phyloP scores from a whole-genome alignment of 2,113 vertebrate species.

The Colius striatus region DNA sequence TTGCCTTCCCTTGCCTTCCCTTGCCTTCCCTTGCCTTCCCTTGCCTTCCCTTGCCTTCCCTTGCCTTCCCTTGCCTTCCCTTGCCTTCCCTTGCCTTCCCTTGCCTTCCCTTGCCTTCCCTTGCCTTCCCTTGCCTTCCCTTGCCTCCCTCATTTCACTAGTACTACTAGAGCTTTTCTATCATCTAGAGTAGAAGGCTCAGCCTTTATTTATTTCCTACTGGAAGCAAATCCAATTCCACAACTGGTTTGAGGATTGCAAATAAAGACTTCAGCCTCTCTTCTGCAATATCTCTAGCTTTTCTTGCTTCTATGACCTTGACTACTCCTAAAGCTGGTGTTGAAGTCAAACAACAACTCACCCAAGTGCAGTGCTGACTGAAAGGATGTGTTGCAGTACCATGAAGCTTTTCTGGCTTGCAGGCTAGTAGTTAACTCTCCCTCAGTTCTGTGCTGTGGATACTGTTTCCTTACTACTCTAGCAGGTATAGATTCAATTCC shows the following conservation, averaged over 20 bases:
- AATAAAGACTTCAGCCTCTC: not conserved
- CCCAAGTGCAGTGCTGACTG: too few species aligned
- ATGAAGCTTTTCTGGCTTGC: not conserved
- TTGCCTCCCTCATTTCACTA: not conserved
- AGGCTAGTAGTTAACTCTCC: not conserved
- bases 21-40: too few species aligned
- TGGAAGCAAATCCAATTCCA: not conserved
- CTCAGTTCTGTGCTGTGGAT: not conserved
- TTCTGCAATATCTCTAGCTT: not conserved
- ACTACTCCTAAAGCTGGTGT: not conserved
- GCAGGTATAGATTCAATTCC: not conserved
- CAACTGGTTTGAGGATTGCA: not conserved
- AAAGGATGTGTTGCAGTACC: not conserved
- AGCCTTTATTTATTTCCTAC: not conserved
- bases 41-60: too few species aligned
- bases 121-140: too few species aligned
- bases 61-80: too few species aligned
- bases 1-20: too few species aligned
- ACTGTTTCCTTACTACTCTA: not conserved
- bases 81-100: too few species aligned
- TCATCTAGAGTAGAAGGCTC: not conserved
- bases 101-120: too few species aligned
- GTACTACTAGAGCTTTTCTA: not conserved
- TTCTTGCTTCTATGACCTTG: not conserved
- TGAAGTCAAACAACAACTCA: not conserved